These are phyloP conservation scores for Chascanopsetta lugubris DNA, from an alignment of 2,113 vertebrate species.

Conservation along the genomic window DNA sequence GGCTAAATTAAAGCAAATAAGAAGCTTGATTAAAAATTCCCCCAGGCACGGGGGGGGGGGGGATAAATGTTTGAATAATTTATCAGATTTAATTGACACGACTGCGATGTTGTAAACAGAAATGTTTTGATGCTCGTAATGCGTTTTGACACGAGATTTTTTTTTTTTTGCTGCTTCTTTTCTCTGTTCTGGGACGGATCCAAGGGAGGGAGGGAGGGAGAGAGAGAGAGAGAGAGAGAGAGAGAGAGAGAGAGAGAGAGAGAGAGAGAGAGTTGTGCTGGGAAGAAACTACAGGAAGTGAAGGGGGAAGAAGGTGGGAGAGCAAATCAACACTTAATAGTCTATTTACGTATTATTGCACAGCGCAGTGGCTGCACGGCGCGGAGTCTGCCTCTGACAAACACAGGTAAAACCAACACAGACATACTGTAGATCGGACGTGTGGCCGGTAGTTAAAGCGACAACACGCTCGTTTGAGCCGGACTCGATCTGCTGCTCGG, in stretches of 20 bases:
- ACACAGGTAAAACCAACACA: no score
- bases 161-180: no score
- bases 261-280: neutral
- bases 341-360: conserved; percentile 68
- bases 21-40: conserved; percentile 96
- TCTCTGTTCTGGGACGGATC: conserved; percentile 80
- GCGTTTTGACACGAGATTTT: conserved; percentile 81
- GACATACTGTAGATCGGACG: no score
- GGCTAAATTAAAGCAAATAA: conserved; percentile 99
- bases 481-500: no score
- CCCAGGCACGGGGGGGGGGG: conserved; percentile 80
- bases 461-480: no score
- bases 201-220: conserved; percentile 63
- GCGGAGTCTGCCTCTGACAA: conserved; percentile 63
- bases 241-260: no score
- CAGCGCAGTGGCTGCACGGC: conserved; percentile 41
- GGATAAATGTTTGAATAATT: conserved; percentile 95
- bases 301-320: neutral
- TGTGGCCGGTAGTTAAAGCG: no score
- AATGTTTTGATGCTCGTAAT: conserved; percentile 91
- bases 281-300: conserved; percentile 20
- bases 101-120: conserved; percentile 89
- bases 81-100: conserved; percentile 90
- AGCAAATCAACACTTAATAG: conserved; percentile 15
- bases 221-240: no score